Base-by-base conservation (phyloP, 2,797 vertebrate genomes). In the Coranthus polyacanthus region DNA sequence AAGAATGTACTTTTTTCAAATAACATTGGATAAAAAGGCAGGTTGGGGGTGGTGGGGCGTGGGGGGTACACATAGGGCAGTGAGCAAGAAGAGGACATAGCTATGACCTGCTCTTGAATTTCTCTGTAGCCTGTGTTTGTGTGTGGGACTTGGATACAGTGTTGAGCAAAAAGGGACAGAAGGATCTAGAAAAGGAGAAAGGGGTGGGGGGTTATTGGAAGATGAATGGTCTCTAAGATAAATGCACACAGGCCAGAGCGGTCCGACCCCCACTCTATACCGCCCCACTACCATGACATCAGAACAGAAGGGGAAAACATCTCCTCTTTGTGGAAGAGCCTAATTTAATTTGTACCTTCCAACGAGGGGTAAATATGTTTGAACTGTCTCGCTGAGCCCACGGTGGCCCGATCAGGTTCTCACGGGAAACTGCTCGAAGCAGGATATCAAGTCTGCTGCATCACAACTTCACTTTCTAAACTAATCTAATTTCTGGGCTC, bases 341-440 rank as follows among this genome's bases (percentile, higher is more conserved):
- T 98, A 97, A 98, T 99, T 98, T 96, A 98, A 98, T 98, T 99
- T 98, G 96, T 98, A 97, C 95, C 95, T 97, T 98, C 95, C 94
- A 97, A 96, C 93, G 93, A 97, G 95, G 96, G 95, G 95, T 97
- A 97, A 96, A 98, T 97, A 96, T 96, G 95, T 98, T 97, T 97
- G 96, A 96, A 96, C 96, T 96, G 93, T 95, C 95, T 95, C 90
- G 89, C 94, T 94, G 91, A 95, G 94, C 93, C 92, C 79, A 80
- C 89, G 90, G 92, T 93, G 91, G 93, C 92, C 78, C 32, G 79
- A 90, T 88, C 79, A 79, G 94, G 96, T 98, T 98, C 97, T 99
- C 97, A 99, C 95, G 96, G 97, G 97, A 98, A 98, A 96, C 95
- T 93, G 92, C 92, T 94, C 81, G 38, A 16, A 93, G 88, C 94